phyloP scores from a whole-genome alignment of 2,113 vertebrate genomes.

The Dipodomys spectabilis region DNA sequence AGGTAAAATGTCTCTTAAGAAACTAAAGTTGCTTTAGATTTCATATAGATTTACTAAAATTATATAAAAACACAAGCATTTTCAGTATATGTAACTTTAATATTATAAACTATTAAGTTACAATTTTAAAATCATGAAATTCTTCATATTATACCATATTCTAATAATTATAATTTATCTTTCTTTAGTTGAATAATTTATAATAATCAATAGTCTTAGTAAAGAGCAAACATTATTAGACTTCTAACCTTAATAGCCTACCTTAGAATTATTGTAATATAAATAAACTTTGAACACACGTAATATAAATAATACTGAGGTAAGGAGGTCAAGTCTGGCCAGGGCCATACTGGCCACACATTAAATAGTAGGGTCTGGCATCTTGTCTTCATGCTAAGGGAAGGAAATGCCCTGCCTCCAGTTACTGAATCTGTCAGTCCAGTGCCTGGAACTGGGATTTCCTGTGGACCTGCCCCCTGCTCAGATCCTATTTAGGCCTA shows the following conservation, averaged over 20 bases:
- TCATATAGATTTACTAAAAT: conserved; percentile 57
- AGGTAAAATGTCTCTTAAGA: conserved; percentile 18
- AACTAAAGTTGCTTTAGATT: conserved; percentile 15
- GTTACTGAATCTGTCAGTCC: no score
- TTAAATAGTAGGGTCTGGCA: no score
- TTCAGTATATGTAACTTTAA: conserved; percentile 19
- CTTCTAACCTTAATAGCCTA: not conserved
- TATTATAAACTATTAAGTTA: conserved; percentile 44
- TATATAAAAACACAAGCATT: conserved; percentile 5
- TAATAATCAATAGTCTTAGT: conserved; percentile 12
- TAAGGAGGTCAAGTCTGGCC: no score
- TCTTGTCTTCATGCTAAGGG: no score
- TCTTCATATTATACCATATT: not conserved
- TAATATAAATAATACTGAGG: no score
- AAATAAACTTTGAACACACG: not conserved
- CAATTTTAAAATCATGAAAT: conserved; percentile 37
- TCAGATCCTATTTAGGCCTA: no score
- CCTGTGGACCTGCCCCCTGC: no score
- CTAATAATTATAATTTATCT: no score
- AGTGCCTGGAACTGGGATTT: no score
- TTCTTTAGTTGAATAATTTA: conserved; percentile 6
- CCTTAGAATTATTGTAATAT: not conserved
- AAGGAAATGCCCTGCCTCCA: no score
- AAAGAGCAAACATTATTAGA: conserved; percentile 35
- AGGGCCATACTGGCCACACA: no score